phyloP scores from a whole-genome alignment of 2,888 invertebrate species.

The Drosophila eohydei region DNA sequence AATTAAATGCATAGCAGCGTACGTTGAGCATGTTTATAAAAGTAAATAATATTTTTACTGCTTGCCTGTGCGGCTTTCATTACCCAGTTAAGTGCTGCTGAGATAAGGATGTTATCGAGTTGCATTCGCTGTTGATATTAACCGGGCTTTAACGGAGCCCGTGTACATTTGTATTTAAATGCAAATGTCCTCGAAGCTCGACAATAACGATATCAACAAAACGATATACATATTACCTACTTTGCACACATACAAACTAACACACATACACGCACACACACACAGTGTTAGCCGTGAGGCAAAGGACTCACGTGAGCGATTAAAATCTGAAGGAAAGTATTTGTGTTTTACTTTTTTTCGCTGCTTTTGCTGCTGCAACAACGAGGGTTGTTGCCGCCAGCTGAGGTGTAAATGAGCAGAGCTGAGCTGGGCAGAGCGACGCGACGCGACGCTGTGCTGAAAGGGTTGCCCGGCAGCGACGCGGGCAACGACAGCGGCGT shows the following conservation, averaged over 20 bases:
- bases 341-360: constrained; percentile 61
- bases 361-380: constrained; percentile 40
- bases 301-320: constrained; percentile 78
- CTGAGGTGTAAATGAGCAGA: constrained; percentile 74
- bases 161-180: constrained; percentile 59
- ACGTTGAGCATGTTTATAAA: neutral
- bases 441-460: constrained; percentile 9
- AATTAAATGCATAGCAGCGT: neutral
- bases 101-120: constrained; percentile 36
- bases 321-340: constrained; percentile 80
- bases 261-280: constrained; percentile 4
- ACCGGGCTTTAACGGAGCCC: constrained; percentile 5
- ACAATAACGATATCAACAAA: constrained; percentile 54
- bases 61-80: constrained; percentile 8
- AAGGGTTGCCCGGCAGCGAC: constrained; percentile 59
- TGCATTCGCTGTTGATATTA: constrained; percentile 18
- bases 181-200: constrained; percentile 53
- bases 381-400: constrained; percentile 64
- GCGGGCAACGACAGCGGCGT: constrained; percentile 54
- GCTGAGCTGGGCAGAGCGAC: constrained; percentile 60
- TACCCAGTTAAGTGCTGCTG: constrained; percentile 10
- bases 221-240: constrained; percentile 75
- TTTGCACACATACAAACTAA: constrained; percentile 25
- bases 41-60: neutral
- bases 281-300: constrained; percentile 18